phyloP scores from a whole-genome alignment of 2,113 vertebrate genomes.

The Microtus pennsylvanicus region DNA sequence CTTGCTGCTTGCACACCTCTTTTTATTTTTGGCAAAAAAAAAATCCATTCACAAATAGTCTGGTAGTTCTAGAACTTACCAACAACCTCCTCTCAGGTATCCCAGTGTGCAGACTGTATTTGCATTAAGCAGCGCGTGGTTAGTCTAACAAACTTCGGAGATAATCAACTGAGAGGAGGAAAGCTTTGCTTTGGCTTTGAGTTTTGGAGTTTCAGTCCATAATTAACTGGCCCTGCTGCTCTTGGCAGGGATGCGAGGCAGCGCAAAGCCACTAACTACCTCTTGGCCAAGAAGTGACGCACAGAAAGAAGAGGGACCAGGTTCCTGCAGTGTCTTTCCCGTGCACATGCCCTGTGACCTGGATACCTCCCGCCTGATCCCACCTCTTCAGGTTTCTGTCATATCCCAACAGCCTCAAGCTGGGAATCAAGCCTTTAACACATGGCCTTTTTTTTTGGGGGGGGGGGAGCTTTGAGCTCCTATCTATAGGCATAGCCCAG shows the following conservation, averaged over 20 bases:
- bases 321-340: background rate
- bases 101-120: background rate
- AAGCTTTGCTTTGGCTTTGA: background rate
- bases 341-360: background rate
- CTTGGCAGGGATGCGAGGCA: background rate
- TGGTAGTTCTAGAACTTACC: background rate
- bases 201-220: background rate
- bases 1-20: background rate
- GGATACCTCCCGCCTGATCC: background rate
- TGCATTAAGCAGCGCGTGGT: background rate
- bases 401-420: background rate
- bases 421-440: background rate
- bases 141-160: background rate
- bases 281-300: background rate
- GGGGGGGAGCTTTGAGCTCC: no score
- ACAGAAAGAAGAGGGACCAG: background rate
- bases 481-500: background rate
- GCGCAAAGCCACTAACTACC: background rate
- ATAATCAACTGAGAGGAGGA: background rate
- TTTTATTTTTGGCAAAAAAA: conserved; percentile 20
- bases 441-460: background rate
- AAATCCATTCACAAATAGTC: conserved; percentile 34
- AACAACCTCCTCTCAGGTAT: background rate
- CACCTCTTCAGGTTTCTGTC: background rate
- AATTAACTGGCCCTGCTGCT: background rate